Percentiles rank a stretch among this genome's conserved stretches.
These are phyloP conservation scores for Rhamphomyia laevipes DNA, from an alignment of 2,888 invertebrate genomes.

Conservation along the genomic window DNA sequence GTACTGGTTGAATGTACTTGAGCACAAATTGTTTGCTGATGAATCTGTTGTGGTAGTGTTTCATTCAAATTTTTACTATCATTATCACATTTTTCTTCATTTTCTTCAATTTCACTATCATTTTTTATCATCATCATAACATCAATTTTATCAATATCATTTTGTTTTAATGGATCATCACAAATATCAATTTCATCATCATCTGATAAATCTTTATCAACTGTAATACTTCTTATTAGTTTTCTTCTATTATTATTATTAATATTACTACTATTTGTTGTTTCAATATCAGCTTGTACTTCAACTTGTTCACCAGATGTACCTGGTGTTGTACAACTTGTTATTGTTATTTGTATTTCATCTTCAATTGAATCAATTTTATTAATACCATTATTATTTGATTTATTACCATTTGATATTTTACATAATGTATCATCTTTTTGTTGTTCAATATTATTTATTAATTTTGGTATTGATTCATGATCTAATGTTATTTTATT, in stretches of 20 bases:
- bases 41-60: neutral
- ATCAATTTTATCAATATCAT: neutral
- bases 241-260: neutral
- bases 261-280: no score
- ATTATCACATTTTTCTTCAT: neutral
- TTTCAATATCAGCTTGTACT: no score
- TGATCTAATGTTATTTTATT: neutral
- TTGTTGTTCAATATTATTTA: neutral
- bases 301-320: no score
- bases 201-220: constrained; percentile 7
- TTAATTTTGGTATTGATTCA: neutral
- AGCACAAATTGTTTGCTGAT: constrained; percentile 2
- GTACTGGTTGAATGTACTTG: constrained; percentile 4
- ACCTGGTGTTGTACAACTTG: constrained; percentile 7
- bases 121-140: no score
- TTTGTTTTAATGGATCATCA: neutral
- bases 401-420: neutral
- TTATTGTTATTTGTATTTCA: constrained; percentile 23
- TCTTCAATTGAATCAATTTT: constrained; percentile 25
- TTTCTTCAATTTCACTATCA: neutral
- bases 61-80: neutral
- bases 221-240: constrained; percentile 4
- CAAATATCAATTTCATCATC: constrained; percentile 1
- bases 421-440: neutral
- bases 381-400: neutral